A percentile compares a stretch with the other conserved stretches of the same genome.
Conservation (phyloP, 2,113 vertebrate species). For the Chascanopsetta lugubris region DNA sequence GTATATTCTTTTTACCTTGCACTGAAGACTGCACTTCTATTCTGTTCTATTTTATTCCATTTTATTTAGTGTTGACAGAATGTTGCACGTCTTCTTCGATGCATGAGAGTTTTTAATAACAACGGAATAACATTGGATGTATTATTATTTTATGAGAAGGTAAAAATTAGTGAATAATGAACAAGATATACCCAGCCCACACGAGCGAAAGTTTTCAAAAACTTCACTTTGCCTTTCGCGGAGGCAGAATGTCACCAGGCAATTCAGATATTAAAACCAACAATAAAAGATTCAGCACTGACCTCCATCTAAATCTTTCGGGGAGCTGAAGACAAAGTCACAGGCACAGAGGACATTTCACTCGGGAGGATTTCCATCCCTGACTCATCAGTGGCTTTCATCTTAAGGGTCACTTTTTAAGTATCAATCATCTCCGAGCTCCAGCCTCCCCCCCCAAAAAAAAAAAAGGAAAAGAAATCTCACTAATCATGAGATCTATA, state of each 20-base stretch:
- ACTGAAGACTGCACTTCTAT: too few species aligned
- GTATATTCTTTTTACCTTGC: too few species aligned
- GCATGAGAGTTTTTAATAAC: too few species aligned
- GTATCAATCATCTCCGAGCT: conserved; percentile 47
- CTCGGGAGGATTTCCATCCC: conserved; percentile 37
- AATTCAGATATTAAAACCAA: conserved; percentile 20
- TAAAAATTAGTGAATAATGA: background rate
- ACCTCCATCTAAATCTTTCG: conserved; percentile 13
- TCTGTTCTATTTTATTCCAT: too few species aligned
- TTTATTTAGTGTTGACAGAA: too few species aligned
- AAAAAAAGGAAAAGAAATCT: background rate
- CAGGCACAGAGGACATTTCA: conserved; percentile 21
- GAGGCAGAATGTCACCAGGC: background rate
- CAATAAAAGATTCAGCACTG: conserved; percentile 19
- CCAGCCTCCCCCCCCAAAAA: conserved; percentile 35
- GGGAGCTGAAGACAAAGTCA: conserved; percentile 11
- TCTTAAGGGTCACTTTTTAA: conserved; percentile 57
- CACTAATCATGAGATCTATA: conserved; percentile 43
- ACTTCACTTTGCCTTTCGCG: background rate
- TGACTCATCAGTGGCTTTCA: conserved; percentile 59
- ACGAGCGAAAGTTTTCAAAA: background rate
- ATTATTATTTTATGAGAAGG: background rate
- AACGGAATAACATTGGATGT: background rate
- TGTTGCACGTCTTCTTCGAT: too few species aligned
- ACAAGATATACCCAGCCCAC: background rate